These are phyloP conservation scores for Orthosia gothica DNA, from an alignment of 2,888 invertebrate genomes.

Conservation along the genomic window DNA sequence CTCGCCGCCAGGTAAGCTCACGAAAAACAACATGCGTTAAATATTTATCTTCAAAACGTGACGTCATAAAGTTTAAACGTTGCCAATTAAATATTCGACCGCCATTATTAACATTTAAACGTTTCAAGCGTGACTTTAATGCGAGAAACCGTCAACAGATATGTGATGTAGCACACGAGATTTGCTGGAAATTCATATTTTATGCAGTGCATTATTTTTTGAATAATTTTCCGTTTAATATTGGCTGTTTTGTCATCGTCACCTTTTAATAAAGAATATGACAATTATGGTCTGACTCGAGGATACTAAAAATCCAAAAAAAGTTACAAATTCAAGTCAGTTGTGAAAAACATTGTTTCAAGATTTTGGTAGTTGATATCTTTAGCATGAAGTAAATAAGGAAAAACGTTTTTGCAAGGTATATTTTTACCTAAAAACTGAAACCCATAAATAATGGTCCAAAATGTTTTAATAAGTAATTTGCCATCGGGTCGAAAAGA, in stretches of 20 bases:
- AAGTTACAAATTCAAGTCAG: neutral
- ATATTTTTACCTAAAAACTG: too few relatives aligned
- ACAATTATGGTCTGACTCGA: too few relatives aligned
- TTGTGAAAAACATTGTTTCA: neutral
- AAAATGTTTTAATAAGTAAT: too few relatives aligned
- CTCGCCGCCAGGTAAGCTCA: conserved; percentile 18
- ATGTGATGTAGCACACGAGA: conserved; percentile 41
- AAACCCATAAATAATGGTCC: too few relatives aligned
- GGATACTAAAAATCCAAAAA: too few relatives aligned
- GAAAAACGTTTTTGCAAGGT: neutral
- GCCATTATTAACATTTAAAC: conserved; percentile 54
- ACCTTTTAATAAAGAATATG: too few relatives aligned
- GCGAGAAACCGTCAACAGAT: conserved; percentile 40
- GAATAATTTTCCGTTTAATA: neutral
- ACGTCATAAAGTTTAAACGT: conserved; percentile 58
- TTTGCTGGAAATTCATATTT: conserved; percentile 43
- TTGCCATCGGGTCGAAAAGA: too few relatives aligned
- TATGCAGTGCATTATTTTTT: conserved; percentile 7
- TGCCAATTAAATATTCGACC: conserved; percentile 60
- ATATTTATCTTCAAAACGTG: conserved; percentile 63
- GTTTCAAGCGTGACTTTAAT: conserved; percentile 56
- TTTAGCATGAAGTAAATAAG: neutral
- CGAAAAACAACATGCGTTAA: conserved; percentile 46
- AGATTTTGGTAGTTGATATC: neutral
- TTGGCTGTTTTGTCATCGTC: neutral